Conservation (phyloP, 2,113 vertebrate species). For the Boulengeromyrus knoepffleri region DNA sequence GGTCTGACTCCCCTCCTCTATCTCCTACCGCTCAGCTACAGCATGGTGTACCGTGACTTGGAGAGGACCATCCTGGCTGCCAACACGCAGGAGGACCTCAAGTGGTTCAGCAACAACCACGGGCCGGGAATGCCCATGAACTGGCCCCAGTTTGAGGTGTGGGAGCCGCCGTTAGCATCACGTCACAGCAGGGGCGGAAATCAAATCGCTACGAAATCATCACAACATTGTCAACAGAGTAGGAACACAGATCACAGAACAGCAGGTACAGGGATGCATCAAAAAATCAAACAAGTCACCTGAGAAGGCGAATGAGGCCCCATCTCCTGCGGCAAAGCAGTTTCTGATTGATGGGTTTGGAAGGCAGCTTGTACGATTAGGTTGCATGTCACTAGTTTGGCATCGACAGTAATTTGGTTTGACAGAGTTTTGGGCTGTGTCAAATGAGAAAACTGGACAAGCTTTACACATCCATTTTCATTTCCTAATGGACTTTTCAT, state of each 20-base stretch:
- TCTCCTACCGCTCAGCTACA: constrained; percentile 64
- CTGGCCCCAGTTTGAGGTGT: constrained; percentile 94
- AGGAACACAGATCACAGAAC: background rate
- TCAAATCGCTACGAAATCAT: background rate
- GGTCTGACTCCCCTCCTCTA: background rate
- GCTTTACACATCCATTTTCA: background rate
- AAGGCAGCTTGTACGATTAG: background rate
- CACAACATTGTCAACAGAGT: background rate
- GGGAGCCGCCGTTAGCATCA: background rate
- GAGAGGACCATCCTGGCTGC: constrained; percentile 81
- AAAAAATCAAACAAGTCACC: background rate
- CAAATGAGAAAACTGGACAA: background rate
- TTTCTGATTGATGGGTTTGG: background rate
- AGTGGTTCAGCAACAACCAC: constrained; percentile 93
- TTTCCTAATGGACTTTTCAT: background rate
- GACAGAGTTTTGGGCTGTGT: background rate
- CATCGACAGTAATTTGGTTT: background rate
- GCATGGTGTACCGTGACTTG: constrained; percentile 85
- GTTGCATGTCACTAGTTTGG: background rate
- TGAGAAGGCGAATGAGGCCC: background rate
- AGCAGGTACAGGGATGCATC: background rate
- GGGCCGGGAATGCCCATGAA: constrained; percentile 95
- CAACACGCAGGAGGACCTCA: constrained; percentile 91
- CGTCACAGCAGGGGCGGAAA: background rate
- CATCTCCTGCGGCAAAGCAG: background rate